Percentiles rank a stretch among this genome's conserved stretches.
phyloP scores from a whole-genome alignment of 2,113 vertebrate species.

The Lutjanus erythropterus region DNA sequence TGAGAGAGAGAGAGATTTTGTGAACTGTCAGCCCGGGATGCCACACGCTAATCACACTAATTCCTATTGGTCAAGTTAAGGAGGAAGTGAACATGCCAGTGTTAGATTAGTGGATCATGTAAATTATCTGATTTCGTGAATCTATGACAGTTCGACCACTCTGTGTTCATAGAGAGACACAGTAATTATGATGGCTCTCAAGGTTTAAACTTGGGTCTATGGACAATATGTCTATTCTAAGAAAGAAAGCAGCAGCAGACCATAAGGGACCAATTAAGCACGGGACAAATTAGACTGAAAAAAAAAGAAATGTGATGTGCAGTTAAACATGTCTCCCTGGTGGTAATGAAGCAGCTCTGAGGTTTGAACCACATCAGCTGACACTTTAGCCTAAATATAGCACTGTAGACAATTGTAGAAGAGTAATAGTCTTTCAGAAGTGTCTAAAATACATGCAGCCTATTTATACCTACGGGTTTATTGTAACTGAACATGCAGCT shows the following conservation, averaged over 20 bases:
- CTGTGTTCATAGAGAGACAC: slow-evolving; percentile 17
- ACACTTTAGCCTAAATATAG: slow-evolving; percentile 4
- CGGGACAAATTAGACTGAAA: background rate
- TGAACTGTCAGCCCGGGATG: slow-evolving; percentile 38
- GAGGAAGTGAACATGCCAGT: slow-evolving; percentile 41
- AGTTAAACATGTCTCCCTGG: slow-evolving; percentile 32
- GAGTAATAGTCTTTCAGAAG: background rate
- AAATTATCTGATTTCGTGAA: slow-evolving; percentile 51
- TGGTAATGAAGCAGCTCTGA: slow-evolving; percentile 17
- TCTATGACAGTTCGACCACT: slow-evolving; percentile 30
- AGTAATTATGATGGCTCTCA: slow-evolving; percentile 35
- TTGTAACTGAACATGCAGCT: background rate
- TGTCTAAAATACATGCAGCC: background rate
- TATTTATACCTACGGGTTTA: background rate
- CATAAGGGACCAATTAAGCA: slow-evolving; percentile 45
- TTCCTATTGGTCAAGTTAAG: slow-evolving; percentile 39
- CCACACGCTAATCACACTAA: slow-evolving; percentile 62
- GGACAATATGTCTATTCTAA: slow-evolving; percentile 36
- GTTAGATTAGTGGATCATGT: slow-evolving; percentile 50
- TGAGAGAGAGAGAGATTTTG: slow-evolving; percentile 23
- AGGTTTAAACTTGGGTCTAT: slow-evolving; percentile 10
- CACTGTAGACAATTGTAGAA: background rate
- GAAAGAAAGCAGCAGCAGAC: slow-evolving; percentile 21
- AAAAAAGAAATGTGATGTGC: slow-evolving; percentile 16
- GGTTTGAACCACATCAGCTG: slow-evolving; percentile 24